Base-by-base conservation (phyloP, 1,140 invertebrate species). In the Mya arenaria region DNA sequence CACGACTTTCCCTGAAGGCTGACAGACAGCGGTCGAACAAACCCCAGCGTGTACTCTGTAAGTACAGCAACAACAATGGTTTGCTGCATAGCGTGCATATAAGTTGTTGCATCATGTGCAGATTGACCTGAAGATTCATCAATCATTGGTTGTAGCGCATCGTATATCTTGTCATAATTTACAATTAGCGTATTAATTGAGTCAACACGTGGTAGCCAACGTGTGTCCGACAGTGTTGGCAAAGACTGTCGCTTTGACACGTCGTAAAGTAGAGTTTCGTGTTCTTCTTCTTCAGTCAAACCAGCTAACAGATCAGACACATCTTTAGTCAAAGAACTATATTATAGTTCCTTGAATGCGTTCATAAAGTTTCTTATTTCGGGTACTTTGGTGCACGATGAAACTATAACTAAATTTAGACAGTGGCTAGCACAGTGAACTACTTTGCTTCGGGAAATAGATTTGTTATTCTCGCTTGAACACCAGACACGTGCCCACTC, bases 141-240 rank as follows among this genome's bases (percentile, higher is more conserved):
- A 28, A 62, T 30, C 36, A 62, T 34, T 28, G 30, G 28, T 32
- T 25, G 30, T 6, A 62, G 58, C 8, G 58, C 58, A 62, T 62
- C 58, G 23, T 62, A 62, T 10, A 62, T 62, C 30, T 62, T 6
- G 28, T 62, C 58, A 62, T 62, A 62, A 62, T 62, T 28, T 8
- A 62, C 58, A 19, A 62, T 10, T 6, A 30, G 58, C 4, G 28
- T 19, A 4, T 6, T 62, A 8, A 62, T 6, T 10, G 58, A 30
- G 58, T 62, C 58, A 34, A 62, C 23, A 10, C 58, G 30, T 15
- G 58, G 36, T 6, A 62, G 4, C 58, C 58, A 62, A 10, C 58
- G 30, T 32, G 58, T 62, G 23, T 30, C 15, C 8, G 15, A 62
- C 3, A 28, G 58, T 62, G 55, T 58, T 58, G 55, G 55, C 19